Evolutionary conservation across 92 coral and sea anemone genomes (phyloP).

Genomic region (Phenganax subtilis): DNA sequence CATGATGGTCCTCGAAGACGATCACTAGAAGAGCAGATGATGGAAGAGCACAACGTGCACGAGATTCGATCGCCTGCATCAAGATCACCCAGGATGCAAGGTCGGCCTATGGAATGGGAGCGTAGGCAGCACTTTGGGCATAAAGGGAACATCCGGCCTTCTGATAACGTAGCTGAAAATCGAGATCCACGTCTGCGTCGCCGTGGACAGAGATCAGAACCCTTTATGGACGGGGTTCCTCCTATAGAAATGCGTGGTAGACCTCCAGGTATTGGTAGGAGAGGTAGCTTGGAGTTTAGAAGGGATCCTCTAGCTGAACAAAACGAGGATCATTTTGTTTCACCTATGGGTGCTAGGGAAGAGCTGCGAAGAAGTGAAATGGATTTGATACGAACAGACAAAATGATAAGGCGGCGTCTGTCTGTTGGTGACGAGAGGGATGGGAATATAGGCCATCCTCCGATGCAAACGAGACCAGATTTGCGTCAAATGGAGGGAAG

Average conservation of each 20-base stretch:
- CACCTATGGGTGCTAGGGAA: neutral
- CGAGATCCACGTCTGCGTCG: slow-evolving; percentile 17
- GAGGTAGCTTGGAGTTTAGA: neutral
- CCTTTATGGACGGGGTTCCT: neutral
- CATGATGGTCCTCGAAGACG: slow-evolving; percentile 26
- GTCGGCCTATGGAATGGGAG: neutral
- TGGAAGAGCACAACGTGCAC: slow-evolving; percentile 18
- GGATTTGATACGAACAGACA: neutral
- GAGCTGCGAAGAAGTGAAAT: neutral
- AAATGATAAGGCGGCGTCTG: slow-evolving; percentile 4
- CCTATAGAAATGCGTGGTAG: neutral
- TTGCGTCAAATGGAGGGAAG: neutral
- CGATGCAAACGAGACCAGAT: slow-evolving; percentile 2
- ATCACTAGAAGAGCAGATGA: slow-evolving; percentile 1
- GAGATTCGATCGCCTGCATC: slow-evolving; percentile 13
- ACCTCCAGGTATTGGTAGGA: neutral
- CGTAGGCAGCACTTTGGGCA: neutral
- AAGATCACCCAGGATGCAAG: slow-evolving; percentile 19
- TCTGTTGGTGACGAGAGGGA: slow-evolving; percentile 8
- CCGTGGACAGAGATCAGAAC: neutral
- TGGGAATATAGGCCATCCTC: slow-evolving; percentile 10
- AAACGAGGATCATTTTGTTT: neutral
- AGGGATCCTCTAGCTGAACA: neutral
- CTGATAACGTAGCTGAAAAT: neutral
- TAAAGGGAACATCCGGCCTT: neutral